Conservation (phyloP, 1,140 invertebrate species). For the Aethina tumida region DNA sequence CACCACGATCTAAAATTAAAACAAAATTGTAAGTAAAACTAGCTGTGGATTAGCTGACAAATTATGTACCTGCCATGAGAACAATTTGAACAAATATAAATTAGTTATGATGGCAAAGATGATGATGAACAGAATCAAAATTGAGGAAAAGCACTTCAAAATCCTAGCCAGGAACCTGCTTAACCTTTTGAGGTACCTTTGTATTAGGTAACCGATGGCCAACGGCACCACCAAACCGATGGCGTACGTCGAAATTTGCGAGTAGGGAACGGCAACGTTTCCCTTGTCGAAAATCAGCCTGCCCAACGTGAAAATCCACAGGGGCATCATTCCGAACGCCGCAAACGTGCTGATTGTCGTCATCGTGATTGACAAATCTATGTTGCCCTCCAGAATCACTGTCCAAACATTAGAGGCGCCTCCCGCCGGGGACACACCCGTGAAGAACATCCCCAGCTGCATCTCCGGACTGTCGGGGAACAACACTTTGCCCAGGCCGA, state of each 20-base stretch:
- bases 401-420: slow-evolving; percentile 96
- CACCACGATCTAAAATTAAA: slow-evolving; percentile 54
- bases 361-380: slow-evolving; percentile 86
- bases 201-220: slow-evolving; percentile 66
- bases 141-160: slow-evolving; percentile 75
- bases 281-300: slow-evolving; percentile 55
- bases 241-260: slow-evolving; percentile 65
- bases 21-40: neutral
- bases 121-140: slow-evolving; percentile 80
- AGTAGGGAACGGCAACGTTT: slow-evolving; percentile 69
- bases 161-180: slow-evolving; percentile 63
- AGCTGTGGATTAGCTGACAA: neutral
- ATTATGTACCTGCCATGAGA: slow-evolving; percentile 68
- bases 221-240: slow-evolving; percentile 74
- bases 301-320: slow-evolving; percentile 93
- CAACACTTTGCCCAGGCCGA: slow-evolving; percentile 57
- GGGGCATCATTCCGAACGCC: slow-evolving; percentile 64
- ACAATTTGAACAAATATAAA: slow-evolving; percentile 79
- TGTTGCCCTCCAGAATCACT: slow-evolving; percentile 74
- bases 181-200: slow-evolving; percentile 54
- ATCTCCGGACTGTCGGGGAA: slow-evolving; percentile 61
- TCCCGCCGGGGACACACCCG: slow-evolving; percentile 82
- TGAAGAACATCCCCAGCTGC: slow-evolving; percentile 83
- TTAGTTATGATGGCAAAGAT: slow-evolving; percentile 89
- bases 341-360: slow-evolving; percentile 64